Evolutionary conservation across 2,888 invertebrate genomes (phyloP).

Genomic region (Lithophane ornitopus): DNA sequence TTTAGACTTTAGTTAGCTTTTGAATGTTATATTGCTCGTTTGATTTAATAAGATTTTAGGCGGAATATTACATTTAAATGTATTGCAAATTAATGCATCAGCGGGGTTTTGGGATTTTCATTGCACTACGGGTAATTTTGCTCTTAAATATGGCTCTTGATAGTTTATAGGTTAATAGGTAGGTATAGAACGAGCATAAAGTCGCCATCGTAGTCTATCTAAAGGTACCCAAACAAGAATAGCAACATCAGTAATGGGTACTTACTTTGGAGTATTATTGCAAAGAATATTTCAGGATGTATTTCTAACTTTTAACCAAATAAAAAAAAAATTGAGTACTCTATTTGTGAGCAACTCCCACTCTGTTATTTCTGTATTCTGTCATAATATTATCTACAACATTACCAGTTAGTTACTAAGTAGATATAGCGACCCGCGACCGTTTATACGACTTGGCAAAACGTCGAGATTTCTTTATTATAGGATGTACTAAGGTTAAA

Average conservation of each 20-base stretch:
- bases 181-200: not conserved
- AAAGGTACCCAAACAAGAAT: not conserved
- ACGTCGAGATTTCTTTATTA: no score
- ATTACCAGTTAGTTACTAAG: no score
- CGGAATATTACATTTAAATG: constrained; percentile 16
- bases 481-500: not conserved
- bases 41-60: constrained; percentile 25
- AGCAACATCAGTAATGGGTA: not conserved
- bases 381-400: no score
- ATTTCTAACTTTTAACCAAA: not conserved
- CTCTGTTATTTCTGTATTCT: no score
- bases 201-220: not conserved
- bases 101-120: not conserved
- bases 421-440: no score
- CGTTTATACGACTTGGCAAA: no score
- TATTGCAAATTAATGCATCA: not conserved
- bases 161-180: not conserved
- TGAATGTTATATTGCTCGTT: constrained; percentile 50
- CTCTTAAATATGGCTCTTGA: not conserved
- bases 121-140: not conserved
- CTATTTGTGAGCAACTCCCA: no score
- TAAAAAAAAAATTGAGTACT: no score
- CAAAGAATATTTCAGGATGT: not conserved
- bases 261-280: no score
- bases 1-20: constrained; percentile 68